These are phyloP conservation scores for Dendrophyllia cribrosa DNA, from an alignment of 64 coral and sea anemone species.

Conservation along the genomic window DNA sequence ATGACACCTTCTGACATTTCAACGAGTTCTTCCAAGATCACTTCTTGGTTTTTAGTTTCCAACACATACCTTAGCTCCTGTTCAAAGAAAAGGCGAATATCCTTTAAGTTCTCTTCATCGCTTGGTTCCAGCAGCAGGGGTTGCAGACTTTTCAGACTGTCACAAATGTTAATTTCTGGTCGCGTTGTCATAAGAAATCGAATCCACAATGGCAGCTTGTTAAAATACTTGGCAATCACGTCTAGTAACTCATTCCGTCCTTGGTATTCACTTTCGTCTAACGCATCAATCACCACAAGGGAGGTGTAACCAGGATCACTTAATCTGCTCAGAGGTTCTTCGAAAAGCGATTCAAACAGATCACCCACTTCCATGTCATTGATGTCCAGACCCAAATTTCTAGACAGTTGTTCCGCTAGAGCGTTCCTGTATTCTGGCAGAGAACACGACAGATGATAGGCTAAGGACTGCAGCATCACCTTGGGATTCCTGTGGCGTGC, in stretches of 20 bases:
- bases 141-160: background rate
- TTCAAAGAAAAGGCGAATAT: constrained; percentile 19
- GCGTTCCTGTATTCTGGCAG: constrained; percentile 33
- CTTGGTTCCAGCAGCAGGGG: background rate
- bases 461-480: constrained; percentile 65
- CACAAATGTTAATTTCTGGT: background rate
- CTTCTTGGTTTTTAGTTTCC: background rate
- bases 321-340: constrained; percentile 19
- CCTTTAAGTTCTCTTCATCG: constrained; percentile 1
- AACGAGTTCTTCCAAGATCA: background rate
- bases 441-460: constrained; percentile 29
- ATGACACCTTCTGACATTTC: constrained; percentile 37
- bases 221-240: background rate
- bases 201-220: constrained; percentile 11
- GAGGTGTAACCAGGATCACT: background rate
- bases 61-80: background rate
- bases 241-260: background rate
- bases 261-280: constrained; percentile 49
- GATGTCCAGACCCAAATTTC: constrained; percentile 9
- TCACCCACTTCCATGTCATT: constrained; percentile 48
- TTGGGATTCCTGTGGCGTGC: constrained; percentile 55
- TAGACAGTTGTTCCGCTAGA: constrained; percentile 37
- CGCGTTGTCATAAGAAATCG: constrained; percentile 45
- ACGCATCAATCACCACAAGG: constrained; percentile 44
- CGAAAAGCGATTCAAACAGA: constrained; percentile 50